phyloP scores from a whole-genome alignment of 1,140 invertebrate species.

The Ephestia elutella region DNA sequence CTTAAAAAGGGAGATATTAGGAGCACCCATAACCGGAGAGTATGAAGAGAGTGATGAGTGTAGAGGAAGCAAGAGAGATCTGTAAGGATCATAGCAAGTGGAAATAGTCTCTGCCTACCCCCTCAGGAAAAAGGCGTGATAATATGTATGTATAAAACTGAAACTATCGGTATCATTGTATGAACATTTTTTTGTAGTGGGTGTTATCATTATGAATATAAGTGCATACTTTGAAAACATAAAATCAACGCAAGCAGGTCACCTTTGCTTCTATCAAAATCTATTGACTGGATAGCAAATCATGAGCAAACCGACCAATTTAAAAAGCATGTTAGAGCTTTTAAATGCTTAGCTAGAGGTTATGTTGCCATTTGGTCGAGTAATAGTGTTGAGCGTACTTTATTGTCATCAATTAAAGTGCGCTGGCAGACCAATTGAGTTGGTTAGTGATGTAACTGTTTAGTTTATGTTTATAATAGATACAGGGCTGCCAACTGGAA shows the following conservation, averaged over 20 bases:
- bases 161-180: too few species aligned
- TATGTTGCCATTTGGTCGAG: slow-evolving; percentile 22
- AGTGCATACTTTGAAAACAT: too few species aligned
- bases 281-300: slow-evolving; percentile 22
- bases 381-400: slow-evolving; percentile 22
- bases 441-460: slow-evolving; percentile 43
- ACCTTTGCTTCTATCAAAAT: slow-evolving; percentile 20
- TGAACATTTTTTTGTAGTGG: too few species aligned
- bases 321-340: slow-evolving; percentile 3
- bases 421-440: slow-evolving; percentile 47
- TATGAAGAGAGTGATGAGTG: too few species aligned
- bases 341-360: not conserved
- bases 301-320: slow-evolving; percentile 14
- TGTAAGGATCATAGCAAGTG: too few species aligned
- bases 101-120: too few species aligned
- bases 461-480: slow-evolving; percentile 20
- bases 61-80: too few species aligned
- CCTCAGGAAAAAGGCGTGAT: too few species aligned
- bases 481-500: slow-evolving; percentile 11
- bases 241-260: slow-evolving; percentile 15
- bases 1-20: too few species aligned
- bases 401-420: slow-evolving; percentile 55
- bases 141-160: too few species aligned
- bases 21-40: too few species aligned
- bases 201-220: too few species aligned